Evolutionary conservation across 2,888 invertebrate species (phyloP).

Genomic region (Cataglyphis rosenhaueri): DNA sequence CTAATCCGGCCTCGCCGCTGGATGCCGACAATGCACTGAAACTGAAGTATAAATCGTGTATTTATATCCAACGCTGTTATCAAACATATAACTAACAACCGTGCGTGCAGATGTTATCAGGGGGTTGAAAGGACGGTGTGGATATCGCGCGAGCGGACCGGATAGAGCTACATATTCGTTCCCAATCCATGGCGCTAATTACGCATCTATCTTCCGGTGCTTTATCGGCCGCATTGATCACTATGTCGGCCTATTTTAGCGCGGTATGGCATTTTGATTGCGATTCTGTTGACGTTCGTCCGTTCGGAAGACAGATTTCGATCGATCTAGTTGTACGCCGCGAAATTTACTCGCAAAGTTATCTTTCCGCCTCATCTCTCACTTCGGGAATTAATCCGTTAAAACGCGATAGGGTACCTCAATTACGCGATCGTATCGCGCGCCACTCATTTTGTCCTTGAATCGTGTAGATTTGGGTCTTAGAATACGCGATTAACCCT

Average conservation of each 20-base stretch:
- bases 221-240: slow-evolving; percentile 56
- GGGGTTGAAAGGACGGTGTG: neutral
- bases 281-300: slow-evolving; percentile 26
- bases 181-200: slow-evolving; percentile 61
- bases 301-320: slow-evolving; percentile 24
- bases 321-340: neutral
- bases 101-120: slow-evolving; percentile 53
- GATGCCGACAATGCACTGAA: slow-evolving; percentile 30
- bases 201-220: slow-evolving; percentile 57
- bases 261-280: slow-evolving; percentile 54
- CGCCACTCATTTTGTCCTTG: slow-evolving; percentile 16
- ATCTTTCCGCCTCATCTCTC: neutral
- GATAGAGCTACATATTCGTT: slow-evolving; percentile 46
- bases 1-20: slow-evolving; percentile 33
- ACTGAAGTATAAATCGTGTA: slow-evolving; percentile 41
- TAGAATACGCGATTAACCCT: slow-evolving; percentile 25
- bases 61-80: slow-evolving; percentile 40
- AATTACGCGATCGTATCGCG: slow-evolving; percentile 20
- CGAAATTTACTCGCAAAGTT: slow-evolving; percentile 10
- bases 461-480: slow-evolving; percentile 21
- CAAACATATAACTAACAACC: slow-evolving; percentile 33
- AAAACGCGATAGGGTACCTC: neutral
- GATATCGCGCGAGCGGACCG: slow-evolving; percentile 32
- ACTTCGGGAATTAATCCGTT: slow-evolving; percentile 24
- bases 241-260: slow-evolving; percentile 39